phyloP scores from a whole-genome alignment of 2,888 invertebrate species.

The Stratiomys singularior region DNA sequence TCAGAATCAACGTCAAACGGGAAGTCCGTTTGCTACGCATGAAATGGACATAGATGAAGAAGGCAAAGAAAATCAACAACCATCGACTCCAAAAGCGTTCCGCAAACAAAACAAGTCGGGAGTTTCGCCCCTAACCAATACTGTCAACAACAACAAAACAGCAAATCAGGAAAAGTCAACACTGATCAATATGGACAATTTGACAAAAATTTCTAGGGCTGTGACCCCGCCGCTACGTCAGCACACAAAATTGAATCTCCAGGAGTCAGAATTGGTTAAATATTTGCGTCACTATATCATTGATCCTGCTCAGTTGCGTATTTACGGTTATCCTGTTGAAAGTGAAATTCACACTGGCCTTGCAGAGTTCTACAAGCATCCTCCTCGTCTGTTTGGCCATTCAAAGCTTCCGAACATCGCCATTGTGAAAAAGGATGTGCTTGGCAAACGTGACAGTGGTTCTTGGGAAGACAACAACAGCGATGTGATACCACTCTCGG shows the following conservation, averaged over 20 bases:
- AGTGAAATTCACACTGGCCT: slow-evolving; percentile 70
- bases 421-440: slow-evolving; percentile 3
- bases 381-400: slow-evolving; percentile 65
- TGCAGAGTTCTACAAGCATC: slow-evolving; percentile 73
- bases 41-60: slow-evolving; percentile 49
- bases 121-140: background rate
- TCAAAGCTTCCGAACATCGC: slow-evolving; percentile 55
- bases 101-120: slow-evolving; percentile 38
- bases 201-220: slow-evolving; percentile 45
- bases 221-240: slow-evolving; percentile 63
- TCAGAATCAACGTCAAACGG: slow-evolving; percentile 38
- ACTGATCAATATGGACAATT: slow-evolving; percentile 37
- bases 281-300: slow-evolving; percentile 73
- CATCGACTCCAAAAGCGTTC: slow-evolving; percentile 30
- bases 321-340: slow-evolving; percentile 79
- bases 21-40: slow-evolving; percentile 24
- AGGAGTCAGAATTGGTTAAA: slow-evolving; percentile 69
- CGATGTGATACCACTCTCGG: slow-evolving; percentile 57
- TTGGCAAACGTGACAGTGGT: slow-evolving; percentile 22
- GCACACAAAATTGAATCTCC: slow-evolving; percentile 64
- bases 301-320: slow-evolving; percentile 71
- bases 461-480: slow-evolving; percentile 43
- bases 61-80: slow-evolving; percentile 49
- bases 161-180: background rate
- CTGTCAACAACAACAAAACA: background rate